A percentile compares a stretch with the other conserved stretches of the same genome.
Evolutionary conservation across 2,113 vertebrate genomes (phyloP).

Genomic region (Corydoras sp.): DNA sequence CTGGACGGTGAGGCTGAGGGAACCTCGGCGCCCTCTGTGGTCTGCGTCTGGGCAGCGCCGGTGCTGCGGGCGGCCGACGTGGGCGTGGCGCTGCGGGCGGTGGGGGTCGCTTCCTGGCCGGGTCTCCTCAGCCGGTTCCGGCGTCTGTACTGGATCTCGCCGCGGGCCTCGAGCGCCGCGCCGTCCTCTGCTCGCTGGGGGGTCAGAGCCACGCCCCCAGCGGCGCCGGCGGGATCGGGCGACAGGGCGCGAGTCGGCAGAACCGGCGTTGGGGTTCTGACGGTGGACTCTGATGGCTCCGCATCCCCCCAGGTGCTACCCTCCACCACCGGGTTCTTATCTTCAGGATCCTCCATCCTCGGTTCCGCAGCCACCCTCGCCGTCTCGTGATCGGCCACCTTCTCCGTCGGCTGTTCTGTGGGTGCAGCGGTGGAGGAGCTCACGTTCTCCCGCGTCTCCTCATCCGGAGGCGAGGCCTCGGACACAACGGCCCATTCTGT

Average conservation of each 20-base stretch:
- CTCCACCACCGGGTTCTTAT: slow-evolving; percentile 51
- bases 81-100: slow-evolving; percentile 13
- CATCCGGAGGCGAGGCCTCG: neutral
- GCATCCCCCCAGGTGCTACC: slow-evolving; percentile 48
- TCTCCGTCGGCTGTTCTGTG: slow-evolving; percentile 16
- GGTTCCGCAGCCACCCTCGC: slow-evolving; percentile 31
- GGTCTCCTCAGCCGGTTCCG: slow-evolving; percentile 52
- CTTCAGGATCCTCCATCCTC: slow-evolving; percentile 40
- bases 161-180: slow-evolving; percentile 53
- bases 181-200: slow-evolving; percentile 45
- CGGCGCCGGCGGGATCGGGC: neutral
- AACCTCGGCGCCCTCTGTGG: slow-evolving; percentile 1
- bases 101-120: slow-evolving; percentile 43
- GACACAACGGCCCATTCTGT: slow-evolving; percentile 33
- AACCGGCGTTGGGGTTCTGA: neutral
- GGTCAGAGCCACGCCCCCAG: neutral
- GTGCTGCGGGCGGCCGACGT: neutral
- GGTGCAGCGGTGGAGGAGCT: slow-evolving; percentile 5
- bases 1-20: slow-evolving; percentile 4
- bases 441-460: neutral
- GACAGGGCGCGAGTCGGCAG: neutral
- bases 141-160: slow-evolving; percentile 62
- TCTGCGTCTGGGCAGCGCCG: neutral
- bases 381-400: neutral
- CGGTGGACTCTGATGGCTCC: slow-evolving; percentile 2